Base-by-base conservation (phyloP, 1,140 invertebrate genomes). In the Brachionus sp. region DNA sequence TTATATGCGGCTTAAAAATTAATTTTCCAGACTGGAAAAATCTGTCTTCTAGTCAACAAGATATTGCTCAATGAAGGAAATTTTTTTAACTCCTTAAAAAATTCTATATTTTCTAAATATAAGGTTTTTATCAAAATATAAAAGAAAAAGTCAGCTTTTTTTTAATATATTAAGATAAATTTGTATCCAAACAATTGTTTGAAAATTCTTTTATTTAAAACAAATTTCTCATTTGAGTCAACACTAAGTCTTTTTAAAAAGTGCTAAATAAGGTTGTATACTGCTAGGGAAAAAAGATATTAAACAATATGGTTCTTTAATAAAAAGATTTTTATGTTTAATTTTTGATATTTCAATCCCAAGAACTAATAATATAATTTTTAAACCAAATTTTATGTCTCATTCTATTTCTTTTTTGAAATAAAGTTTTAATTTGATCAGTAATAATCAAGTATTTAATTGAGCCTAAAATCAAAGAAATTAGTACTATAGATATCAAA, bases 1-100 rank as follows among this genome's bases (percentile, higher is more conserved):
- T 80, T 25, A 5, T 33, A n/a, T 62, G 35, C 9, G 33, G 62
- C 57, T 7, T 80, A 62, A 44, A 80, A 66, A 33, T 80, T 0
- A 80, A 62, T 80, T 80, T 13, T 80, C 77, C 77, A 12, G 33
- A 80, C 35, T 80, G 77, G 77, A 57, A 44, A 39, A 42, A 80
- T 37, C 16, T 78, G 7, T 46, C 10, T 3, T 42, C 75, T 0
- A 46, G 50, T 57, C 75, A 50, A n/a, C 1, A 19, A 53, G 53
- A 78, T 53, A 50, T 78, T 78, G 46, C 37, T 62, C 46, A 57
- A 80, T 37, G 16, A 78, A 35, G 1, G 7, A 57, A 37, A 62
- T 12, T 46, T n/a, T 75, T 19, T 25, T 29, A 25, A 19, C n/a
- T n/a, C 0, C 10, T 35, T 46, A n/a, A 42, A 19, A 42, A 73